Conservation (phyloP, 2,797 vertebrate species). For the Gambusia yucatana region DNA sequence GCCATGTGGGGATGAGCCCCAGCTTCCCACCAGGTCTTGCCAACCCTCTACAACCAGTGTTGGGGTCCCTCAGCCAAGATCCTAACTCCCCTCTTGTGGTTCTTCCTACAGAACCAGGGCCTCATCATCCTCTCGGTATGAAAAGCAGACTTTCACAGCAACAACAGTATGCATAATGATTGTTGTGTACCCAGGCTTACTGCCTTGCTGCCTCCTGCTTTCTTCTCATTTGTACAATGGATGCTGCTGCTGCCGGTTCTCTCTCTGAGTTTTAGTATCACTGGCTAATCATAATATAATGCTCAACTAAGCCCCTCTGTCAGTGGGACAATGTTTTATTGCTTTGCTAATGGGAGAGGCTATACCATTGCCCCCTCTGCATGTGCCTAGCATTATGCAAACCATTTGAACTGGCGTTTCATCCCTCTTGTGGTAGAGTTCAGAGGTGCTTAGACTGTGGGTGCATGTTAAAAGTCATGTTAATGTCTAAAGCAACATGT, state of each 20-base stretch:
- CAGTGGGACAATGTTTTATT: constrained; percentile 78
- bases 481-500: constrained; percentile 54
- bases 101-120: constrained; percentile 88
- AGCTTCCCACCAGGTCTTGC: constrained; percentile 91
- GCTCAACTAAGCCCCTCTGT: constrained; percentile 80
- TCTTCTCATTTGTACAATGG: constrained; percentile 49
- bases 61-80: constrained; percentile 91
- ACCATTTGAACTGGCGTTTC: constrained; percentile 71
- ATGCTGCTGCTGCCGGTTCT: constrained; percentile 51
- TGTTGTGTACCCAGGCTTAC: constrained; percentile 19
- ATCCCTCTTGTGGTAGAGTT: constrained; percentile 59
- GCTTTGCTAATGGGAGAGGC: constrained; percentile 77
- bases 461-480: constrained; percentile 32
- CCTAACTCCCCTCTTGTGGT: constrained; percentile 87
- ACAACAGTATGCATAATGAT: constrained; percentile 10
- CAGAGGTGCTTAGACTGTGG: constrained; percentile 35
- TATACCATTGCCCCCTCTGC: constrained; percentile 62
- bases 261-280: constrained; percentile 76
- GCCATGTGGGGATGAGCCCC: constrained; percentile 89
- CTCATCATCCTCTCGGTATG: constrained; percentile 92
- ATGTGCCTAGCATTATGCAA: constrained; percentile 72
- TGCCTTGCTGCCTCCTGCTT: constrained; percentile 22
- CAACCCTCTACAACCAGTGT: constrained; percentile 89
- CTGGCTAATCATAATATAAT: constrained; percentile 83
- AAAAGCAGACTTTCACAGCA: constrained; percentile 13